A percentile compares a stretch with the other conserved stretches of the same genome.
phyloP scores from a whole-genome alignment of 35 echinoderm and acorn worm genomes.

The Acanthaster planci region DNA sequence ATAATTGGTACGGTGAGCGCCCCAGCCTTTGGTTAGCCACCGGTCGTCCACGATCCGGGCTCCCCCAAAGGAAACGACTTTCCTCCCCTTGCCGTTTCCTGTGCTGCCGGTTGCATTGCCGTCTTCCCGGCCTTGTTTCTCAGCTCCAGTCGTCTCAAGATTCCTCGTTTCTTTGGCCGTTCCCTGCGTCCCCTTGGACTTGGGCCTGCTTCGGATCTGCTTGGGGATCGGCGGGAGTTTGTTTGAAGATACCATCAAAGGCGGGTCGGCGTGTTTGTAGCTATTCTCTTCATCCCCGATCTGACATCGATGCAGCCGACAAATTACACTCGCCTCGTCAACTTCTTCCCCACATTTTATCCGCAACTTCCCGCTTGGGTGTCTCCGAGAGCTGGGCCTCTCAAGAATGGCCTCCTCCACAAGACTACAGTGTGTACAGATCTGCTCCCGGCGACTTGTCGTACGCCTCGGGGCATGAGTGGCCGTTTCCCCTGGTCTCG shows the following conservation, averaged over 20 bases:
- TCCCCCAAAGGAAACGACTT: conserved; percentile 14
- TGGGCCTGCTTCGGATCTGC: not conserved
- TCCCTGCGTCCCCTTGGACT: not conserved
- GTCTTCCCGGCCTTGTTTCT: not conserved
- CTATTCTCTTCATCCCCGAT: not conserved
- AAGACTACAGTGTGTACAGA: not conserved
- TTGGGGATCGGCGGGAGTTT: not conserved
- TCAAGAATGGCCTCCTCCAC: not conserved
- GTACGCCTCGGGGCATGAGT: not conserved
- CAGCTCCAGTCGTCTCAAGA: not conserved
- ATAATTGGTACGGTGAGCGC: not conserved
- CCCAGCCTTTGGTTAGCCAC: not conserved
- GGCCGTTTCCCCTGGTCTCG: not conserved
- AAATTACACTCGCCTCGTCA: not conserved
- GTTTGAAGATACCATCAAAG: not conserved
- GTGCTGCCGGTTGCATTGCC: not conserved
- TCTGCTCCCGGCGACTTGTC: not conserved
- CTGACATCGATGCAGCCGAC: not conserved
- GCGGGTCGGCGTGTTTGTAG: not conserved
- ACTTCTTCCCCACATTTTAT: not conserved
- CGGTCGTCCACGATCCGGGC: not conserved
- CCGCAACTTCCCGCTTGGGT: not conserved
- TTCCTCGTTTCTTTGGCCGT: not conserved
- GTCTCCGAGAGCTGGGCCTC: not conserved
- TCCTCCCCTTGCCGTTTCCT: not conserved